Evolutionary conservation across 2,888 invertebrate species (phyloP), one percentile per base, ranked within the genome.

Genomic region (Odontomyia ornata): DNA sequence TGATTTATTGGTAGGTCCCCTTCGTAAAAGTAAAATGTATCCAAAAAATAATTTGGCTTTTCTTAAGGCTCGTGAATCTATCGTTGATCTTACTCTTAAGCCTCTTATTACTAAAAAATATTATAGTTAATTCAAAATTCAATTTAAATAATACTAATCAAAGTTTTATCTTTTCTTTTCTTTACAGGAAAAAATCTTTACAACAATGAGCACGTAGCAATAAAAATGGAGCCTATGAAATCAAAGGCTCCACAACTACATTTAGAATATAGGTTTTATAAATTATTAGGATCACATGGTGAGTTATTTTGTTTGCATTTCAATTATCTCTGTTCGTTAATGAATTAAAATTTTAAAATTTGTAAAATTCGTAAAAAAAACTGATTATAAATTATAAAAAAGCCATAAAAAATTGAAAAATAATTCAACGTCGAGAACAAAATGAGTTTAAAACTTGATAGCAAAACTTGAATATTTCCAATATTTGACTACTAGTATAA

Each of bases 221-320:
- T 99, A 89, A 99, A 99, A 91, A 93, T 99, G 96, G 99, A 99
- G 92, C 97, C 98, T 85, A 98, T 99, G 97, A 99, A 99, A 90
- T 98, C 99, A 84, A 97, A 99, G 91, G 99, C 99, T 86, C 99
- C 99, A 81, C 99, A 99, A 90, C 91, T 99, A 86, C 99, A 99
- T 89, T 92, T 99, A 91, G 99, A 99, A 91, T 99, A 99, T 92
- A 93, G 99, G 91, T 99, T 99, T 93, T 99, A 99, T 91, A 98
- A 98, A 91, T 93, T 99, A 90, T 92, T 99, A 90, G 98, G 98
- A 89, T 93, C 95, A 88, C 94, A 95, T 90, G 97, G 97, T 98
- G 89, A 92, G 94, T 84, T 28, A 5, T 36, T 36, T 36, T 36
- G 3, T 36, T 36, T 36, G 9, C 36, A 36, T 80, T 80, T 77